These are phyloP conservation scores for Psittacula derbiana DNA, from an alignment of 2,797 vertebrate genomes.

Conservation along the genomic window DNA sequence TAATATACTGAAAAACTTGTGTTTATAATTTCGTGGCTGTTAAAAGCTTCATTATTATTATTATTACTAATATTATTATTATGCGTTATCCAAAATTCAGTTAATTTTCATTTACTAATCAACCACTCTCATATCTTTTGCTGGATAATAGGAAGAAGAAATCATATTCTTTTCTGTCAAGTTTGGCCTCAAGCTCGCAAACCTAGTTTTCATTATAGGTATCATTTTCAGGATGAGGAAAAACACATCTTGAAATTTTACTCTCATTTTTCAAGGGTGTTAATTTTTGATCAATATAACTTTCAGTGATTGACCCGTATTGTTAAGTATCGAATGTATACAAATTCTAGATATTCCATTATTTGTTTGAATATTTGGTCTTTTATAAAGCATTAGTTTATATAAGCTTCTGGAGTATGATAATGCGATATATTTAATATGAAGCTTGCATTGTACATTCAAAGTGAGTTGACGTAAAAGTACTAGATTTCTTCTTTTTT, in stretches of 20 bases:
- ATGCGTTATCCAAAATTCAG: conserved; percentile 22
- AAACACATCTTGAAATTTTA: conserved; percentile 23
- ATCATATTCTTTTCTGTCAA: conserved; percentile 31
- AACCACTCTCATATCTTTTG: not conserved
- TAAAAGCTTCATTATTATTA: conserved; percentile 28
- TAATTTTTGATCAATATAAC: conserved; percentile 2
- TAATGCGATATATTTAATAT: not conserved
- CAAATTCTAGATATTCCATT: not conserved
- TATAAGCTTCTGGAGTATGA: not conserved
- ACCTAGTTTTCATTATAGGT: conserved; percentile 30
- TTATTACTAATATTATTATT: not conserved
- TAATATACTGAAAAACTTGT: not conserved
- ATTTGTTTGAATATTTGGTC: not conserved
- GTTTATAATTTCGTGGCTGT: conserved; percentile 48
- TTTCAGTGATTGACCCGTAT: conserved; percentile 16
- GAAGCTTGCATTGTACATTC: not conserved
- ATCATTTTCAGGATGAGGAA: conserved; percentile 30
- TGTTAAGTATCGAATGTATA: not conserved
- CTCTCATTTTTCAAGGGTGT: not conserved
- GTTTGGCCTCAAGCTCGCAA: conserved; percentile 13
- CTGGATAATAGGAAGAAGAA: conserved; percentile 38
- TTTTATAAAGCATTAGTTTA: not conserved
- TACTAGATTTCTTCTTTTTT: not conserved
- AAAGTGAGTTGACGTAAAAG: not conserved
- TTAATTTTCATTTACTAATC: conserved; percentile 62